A percentile compares a stretch with the other conserved stretches of the same genome.
Conservation (phyloP, 2,888 invertebrate genomes). For the Standfussiana lucernea region DNA sequence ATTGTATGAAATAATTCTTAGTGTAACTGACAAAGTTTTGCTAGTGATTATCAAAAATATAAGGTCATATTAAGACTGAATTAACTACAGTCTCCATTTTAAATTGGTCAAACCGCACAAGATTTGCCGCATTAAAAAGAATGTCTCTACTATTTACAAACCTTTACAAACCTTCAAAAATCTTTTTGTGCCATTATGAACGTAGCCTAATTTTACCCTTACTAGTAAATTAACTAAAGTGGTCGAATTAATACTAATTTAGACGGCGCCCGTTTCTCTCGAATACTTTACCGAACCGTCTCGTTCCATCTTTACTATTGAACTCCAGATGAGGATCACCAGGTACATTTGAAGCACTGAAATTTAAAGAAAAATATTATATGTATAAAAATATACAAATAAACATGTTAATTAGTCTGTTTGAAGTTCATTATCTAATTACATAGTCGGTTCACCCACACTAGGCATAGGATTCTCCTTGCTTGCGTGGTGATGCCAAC, state of each 20-base stretch:
- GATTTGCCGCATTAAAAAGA: constrained; percentile 22
- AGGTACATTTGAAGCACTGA: constrained; percentile 87
- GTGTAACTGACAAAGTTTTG: background rate
- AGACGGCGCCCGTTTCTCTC: constrained; percentile 80
- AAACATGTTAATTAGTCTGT: background rate
- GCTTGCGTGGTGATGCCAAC: background rate
- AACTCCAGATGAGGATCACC: constrained; percentile 87
- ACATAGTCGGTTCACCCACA: background rate
- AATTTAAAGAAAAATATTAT: constrained; percentile 65
- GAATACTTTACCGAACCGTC: constrained; percentile 87
- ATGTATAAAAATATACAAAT: too few species aligned
- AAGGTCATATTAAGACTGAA: background rate
- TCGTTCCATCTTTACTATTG: constrained; percentile 87
- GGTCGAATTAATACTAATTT: constrained; percentile 52
- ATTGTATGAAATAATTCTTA: too few species aligned
- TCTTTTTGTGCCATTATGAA: background rate
- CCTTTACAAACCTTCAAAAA: constrained; percentile 38
- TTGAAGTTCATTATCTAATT: background rate
- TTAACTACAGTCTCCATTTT: constrained; percentile 45
- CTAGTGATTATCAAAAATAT: background rate
- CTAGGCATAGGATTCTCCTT: background rate
- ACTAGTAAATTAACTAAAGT: constrained; percentile 18
- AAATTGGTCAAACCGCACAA: constrained; percentile 1
- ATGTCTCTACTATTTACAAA: constrained; percentile 53
- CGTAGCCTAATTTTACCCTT: constrained; percentile 17